phyloP scores from a whole-genome alignment of 2,113 vertebrate genomes.

The Ctenomys sociabilis region DNA sequence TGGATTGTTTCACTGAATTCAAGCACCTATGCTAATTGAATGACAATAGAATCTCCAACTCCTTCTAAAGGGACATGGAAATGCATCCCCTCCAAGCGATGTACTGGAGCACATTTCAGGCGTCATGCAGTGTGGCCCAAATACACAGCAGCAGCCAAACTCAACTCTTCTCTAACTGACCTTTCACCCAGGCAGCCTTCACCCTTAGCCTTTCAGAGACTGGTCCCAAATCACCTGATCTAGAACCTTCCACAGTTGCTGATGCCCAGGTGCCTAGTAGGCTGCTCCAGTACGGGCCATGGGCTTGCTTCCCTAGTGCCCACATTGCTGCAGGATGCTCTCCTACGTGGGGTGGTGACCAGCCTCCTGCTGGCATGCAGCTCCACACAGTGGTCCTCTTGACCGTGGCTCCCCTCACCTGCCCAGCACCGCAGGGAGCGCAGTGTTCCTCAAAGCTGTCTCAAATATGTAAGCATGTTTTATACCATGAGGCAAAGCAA shows the following conservation, averaged over 20 bases:
- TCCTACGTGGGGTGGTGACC: background rate
- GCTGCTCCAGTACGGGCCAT: background rate
- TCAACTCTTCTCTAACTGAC: background rate
- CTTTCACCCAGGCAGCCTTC: background rate
- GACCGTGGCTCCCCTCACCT: background rate
- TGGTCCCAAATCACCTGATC: background rate
- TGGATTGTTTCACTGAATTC: too few relatives aligned
- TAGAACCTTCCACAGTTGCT: background rate
- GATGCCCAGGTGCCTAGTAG: background rate
- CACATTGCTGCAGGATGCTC: background rate
- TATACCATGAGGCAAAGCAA: background rate
- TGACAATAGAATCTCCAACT: too few relatives aligned
- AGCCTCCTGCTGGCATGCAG: fast-evolving
- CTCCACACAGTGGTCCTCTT: fast-evolving
- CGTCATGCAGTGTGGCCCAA: background rate
- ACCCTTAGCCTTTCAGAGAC: background rate
- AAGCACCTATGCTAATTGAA: too few relatives aligned
- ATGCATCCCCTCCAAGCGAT: background rate
- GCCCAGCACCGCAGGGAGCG: background rate
- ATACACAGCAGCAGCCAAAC: background rate
- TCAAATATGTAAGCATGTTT: background rate
- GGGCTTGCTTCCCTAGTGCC: background rate
- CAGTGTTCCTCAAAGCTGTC: background rate
- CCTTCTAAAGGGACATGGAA: background rate
- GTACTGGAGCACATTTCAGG: background rate